These are phyloP conservation scores for Galaxea fascicularis DNA, from an alignment of 92 coral and sea anemone species.

Conservation along the genomic window DNA sequence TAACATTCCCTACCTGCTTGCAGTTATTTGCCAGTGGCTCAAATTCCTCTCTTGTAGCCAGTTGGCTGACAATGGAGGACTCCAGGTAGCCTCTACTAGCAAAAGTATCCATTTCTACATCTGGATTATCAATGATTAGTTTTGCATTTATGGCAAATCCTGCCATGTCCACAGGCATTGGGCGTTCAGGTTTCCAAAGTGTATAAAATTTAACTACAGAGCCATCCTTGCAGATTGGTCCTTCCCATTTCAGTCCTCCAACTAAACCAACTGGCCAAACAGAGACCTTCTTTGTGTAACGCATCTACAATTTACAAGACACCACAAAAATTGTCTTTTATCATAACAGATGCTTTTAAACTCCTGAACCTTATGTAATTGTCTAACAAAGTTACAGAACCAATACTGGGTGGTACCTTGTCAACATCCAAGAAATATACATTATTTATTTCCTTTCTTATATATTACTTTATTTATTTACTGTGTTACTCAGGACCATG, in stretches of 20 bases:
- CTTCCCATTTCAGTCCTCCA: conserved; percentile 97
- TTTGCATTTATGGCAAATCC: conserved; percentile 93
- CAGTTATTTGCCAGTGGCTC: conserved; percentile 92
- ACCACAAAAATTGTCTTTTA: not conserved
- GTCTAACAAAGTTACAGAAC: too few species aligned
- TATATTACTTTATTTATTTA: too few species aligned
- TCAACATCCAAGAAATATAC: too few species aligned
- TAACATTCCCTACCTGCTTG: conserved; percentile 70
- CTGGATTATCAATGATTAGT: conserved; percentile 80
- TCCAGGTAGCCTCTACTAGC: conserved; percentile 90
- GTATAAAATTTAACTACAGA: conserved; percentile 84
- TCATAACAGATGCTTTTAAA: too few species aligned
- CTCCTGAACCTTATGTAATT: too few species aligned
- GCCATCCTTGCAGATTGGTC: conserved; percentile 91
- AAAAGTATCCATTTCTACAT: conserved; percentile 77
- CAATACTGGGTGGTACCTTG: too few species aligned
- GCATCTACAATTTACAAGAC: conserved; percentile 64
- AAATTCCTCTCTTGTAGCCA: conserved; percentile 81
- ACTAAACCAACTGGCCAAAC: conserved; percentile 98
- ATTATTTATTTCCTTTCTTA: too few species aligned
- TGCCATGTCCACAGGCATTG: conserved; percentile 98
- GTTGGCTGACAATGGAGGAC: conserved; percentile 82
- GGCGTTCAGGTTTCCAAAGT: conserved; percentile 80
- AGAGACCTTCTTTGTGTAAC: conserved; percentile 88
- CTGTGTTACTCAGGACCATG: too few species aligned